Conservation (phyloP, 2,888 invertebrate species). For the Dione juno region DNA sequence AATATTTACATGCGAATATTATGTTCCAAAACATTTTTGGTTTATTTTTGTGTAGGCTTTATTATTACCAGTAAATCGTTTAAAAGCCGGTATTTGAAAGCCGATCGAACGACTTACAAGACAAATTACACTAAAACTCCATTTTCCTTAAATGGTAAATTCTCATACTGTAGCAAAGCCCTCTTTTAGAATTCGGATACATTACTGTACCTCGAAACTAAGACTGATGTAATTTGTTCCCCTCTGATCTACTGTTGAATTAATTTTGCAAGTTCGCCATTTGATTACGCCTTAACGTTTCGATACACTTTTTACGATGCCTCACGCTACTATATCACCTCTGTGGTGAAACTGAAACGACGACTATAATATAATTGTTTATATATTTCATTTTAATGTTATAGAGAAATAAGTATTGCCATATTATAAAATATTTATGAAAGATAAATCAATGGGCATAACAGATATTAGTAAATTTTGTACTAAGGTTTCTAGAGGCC, state of each 20-base stretch:
- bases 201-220: constrained; percentile 35
- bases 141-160: constrained; percentile 61
- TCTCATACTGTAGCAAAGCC: constrained; percentile 43
- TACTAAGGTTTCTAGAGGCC: no score
- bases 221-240: constrained; percentile 41
- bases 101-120: constrained; percentile 67
- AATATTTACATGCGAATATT: neutral
- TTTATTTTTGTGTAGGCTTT: neutral
- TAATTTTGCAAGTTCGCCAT: constrained; percentile 5
- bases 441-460: no score
- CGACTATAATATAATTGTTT: no score
- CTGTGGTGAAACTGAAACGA: neutral
- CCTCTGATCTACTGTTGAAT: constrained; percentile 6
- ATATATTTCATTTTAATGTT: no score
- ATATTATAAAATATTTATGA: no score
- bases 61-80: constrained; percentile 39
- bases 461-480: no score
- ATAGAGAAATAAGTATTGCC: no score
- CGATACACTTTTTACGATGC: neutral
- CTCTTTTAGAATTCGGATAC: constrained; percentile 39
- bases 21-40: neutral
- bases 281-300: constrained; percentile 16
- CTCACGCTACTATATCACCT: neutral
- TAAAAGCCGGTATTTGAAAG: constrained; percentile 56
- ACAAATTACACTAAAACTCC: constrained; percentile 64